phyloP scores from a whole-genome alignment of 2,888 invertebrate genomes.

The Latheticus oryzae region DNA sequence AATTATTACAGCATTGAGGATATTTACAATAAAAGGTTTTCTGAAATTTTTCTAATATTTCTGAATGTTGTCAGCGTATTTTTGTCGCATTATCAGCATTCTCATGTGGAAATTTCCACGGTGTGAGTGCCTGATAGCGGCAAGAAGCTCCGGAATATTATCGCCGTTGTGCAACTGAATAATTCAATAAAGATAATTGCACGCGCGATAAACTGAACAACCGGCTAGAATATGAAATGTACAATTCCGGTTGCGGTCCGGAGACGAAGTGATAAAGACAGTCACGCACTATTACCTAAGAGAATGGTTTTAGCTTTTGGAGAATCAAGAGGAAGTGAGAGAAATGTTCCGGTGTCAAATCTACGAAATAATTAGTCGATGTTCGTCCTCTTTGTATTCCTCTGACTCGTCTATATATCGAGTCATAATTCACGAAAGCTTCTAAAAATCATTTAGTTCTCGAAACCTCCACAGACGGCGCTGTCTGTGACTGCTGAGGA shows the following conservation, averaged over 20 bases:
- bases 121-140: constrained; percentile 4
- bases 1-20: too few relatives aligned
- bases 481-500: constrained; percentile 50
- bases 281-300: constrained; percentile 28
- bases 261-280: constrained; percentile 27
- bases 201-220: constrained; percentile 21
- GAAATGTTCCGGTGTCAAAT: too few relatives aligned
- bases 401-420: constrained; percentile 5
- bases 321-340: too few relatives aligned
- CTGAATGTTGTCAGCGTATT: too few relatives aligned
- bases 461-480: constrained; percentile 47
- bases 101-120: background rate
- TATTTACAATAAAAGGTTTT: too few relatives aligned
- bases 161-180: constrained; percentile 25
- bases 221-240: constrained; percentile 34
- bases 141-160: constrained; percentile 14
- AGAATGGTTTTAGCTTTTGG: too few relatives aligned
- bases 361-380: too few relatives aligned
- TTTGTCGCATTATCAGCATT: too few relatives aligned
- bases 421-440: constrained; percentile 56
- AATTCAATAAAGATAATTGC: constrained; percentile 28
- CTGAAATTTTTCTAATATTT: too few relatives aligned
- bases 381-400: constrained; percentile 25
- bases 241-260: constrained; percentile 26
- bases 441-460: constrained; percentile 59